These are phyloP conservation scores for Spea multiplicata DNA, from an alignment of 2,113 vertebrate genomes.

Conservation along the genomic window DNA sequence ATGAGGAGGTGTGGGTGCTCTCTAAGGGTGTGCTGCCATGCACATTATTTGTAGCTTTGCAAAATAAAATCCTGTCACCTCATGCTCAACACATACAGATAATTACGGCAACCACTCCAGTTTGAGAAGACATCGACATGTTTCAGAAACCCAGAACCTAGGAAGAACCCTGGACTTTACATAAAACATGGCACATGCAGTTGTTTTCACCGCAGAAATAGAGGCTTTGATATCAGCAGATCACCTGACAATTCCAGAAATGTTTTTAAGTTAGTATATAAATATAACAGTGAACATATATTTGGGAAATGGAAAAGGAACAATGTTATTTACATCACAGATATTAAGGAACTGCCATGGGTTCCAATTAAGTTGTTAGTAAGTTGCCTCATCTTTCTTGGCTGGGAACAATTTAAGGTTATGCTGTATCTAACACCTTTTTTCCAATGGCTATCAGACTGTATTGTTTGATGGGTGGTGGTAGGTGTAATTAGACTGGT, in stretches of 20 bases:
- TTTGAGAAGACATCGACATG: neutral
- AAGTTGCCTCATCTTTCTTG: neutral
- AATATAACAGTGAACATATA: neutral
- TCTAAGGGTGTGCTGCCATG: neutral
- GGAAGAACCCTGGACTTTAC: neutral
- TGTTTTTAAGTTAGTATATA: neutral
- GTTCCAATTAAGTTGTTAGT: conserved; percentile 23
- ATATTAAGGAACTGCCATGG: neutral
- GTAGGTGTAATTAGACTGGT: conserved; percentile 56
- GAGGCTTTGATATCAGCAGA: too few relatives aligned
- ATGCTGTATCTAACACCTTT: neutral
- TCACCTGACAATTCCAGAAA: neutral
- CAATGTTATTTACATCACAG: conserved; percentile 6
- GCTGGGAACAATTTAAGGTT: neutral
- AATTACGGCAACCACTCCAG: conserved; percentile 26
- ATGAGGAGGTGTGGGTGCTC: neutral
- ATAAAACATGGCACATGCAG: neutral
- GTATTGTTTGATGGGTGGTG: conserved; percentile 62
- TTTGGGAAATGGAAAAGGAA: conserved; percentile 4
- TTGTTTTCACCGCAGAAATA: neutral
- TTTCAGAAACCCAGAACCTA: neutral
- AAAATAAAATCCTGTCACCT: conserved; percentile 24
- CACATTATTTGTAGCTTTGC: neutral
- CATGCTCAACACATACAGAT: conserved; percentile 46
- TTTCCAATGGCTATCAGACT: conserved; percentile 65